A percentile compares a stretch with the other conserved stretches of the same genome.
Conservation (phyloP, 2,888 invertebrate genomes). For the Drosophila antonietae region DNA sequence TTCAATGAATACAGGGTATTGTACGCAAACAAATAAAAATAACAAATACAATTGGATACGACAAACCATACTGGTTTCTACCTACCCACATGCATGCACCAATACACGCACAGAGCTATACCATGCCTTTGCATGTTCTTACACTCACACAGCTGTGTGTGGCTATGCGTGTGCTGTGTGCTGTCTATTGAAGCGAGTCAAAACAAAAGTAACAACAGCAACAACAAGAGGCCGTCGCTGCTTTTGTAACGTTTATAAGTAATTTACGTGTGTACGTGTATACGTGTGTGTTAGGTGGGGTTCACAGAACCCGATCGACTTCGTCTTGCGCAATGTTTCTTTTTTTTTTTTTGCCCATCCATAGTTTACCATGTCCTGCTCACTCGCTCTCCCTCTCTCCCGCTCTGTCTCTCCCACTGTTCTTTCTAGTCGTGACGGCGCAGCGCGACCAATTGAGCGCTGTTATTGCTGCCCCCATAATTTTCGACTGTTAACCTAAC, state of each 20-base stretch:
- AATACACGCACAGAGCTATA: slow-evolving; percentile 1
- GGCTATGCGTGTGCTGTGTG: slow-evolving; percentile 13
- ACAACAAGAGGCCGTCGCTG: slow-evolving; percentile 8
- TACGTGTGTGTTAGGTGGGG: slow-evolving; percentile 54
- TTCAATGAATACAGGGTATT: neutral
- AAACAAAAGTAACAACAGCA: slow-evolving; percentile 17
- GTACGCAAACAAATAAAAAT: slow-evolving; percentile 19
- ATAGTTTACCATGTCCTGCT: slow-evolving; percentile 48
- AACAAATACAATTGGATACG: slow-evolving; percentile 34
- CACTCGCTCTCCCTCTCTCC: slow-evolving; percentile 5
- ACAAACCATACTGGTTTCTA: slow-evolving; percentile 55
- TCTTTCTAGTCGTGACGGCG: slow-evolving; percentile 21
- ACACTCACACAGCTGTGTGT: slow-evolving; percentile 14
- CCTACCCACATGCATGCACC: slow-evolving; percentile 31
- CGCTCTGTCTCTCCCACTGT: slow-evolving; percentile 3
- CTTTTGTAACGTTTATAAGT: slow-evolving; percentile 17
- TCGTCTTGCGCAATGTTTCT: slow-evolving; percentile 54
- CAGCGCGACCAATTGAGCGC: slow-evolving; percentile 12
- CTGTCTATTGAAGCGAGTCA: slow-evolving; percentile 56
- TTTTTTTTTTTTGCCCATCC: slow-evolving; percentile 31
- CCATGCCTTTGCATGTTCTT: slow-evolving; percentile 22
- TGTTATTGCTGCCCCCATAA: slow-evolving; percentile 39
- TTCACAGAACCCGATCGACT: slow-evolving; percentile 60
- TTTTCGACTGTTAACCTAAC: slow-evolving; percentile 46
- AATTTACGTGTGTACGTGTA: slow-evolving; percentile 18